phyloP scores from a whole-genome alignment of 2,888 invertebrate species.

The Meloe dianella region DNA sequence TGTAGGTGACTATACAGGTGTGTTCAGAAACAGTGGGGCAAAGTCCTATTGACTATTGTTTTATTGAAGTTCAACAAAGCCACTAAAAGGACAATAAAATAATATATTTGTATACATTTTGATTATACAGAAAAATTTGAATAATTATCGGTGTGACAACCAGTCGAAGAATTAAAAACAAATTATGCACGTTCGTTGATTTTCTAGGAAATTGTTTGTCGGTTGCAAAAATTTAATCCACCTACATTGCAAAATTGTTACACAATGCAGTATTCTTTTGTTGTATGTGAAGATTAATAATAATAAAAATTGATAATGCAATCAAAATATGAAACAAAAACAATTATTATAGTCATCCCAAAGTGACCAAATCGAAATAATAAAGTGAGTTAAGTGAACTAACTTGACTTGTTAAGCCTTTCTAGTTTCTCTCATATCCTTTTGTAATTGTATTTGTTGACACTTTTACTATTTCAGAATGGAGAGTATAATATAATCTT shows the following conservation, averaged over 20 bases:
- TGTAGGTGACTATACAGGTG: conserved; percentile 41
- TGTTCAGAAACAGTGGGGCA: conserved; percentile 40
- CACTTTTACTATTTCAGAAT: too few species aligned
- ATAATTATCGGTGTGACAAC: background rate
- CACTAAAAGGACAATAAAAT: conserved; percentile 1
- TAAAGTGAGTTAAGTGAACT: too few species aligned
- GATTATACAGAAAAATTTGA: background rate
- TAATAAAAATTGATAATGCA: too few species aligned
- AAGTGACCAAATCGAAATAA: too few species aligned
- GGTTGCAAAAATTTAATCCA: background rate
- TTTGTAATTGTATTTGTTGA: too few species aligned
- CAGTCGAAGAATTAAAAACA: background rate
- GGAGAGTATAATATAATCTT: too few species aligned
- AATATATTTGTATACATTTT: background rate
- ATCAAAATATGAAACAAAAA: too few species aligned
- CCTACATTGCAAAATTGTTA: background rate
- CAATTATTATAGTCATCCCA: too few species aligned
- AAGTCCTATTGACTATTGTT: conserved; percentile 23
- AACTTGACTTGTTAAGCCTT: too few species aligned
- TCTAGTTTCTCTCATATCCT: too few species aligned
- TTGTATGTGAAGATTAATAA: background rate
- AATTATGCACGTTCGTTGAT: background rate
- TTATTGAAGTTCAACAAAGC: conserved; percentile 10
- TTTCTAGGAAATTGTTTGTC: background rate
- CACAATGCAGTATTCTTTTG: background rate